Evolutionary conservation across 1,140 invertebrate genomes (phyloP).

Genomic region (Thaumetopoea pityocampa): DNA sequence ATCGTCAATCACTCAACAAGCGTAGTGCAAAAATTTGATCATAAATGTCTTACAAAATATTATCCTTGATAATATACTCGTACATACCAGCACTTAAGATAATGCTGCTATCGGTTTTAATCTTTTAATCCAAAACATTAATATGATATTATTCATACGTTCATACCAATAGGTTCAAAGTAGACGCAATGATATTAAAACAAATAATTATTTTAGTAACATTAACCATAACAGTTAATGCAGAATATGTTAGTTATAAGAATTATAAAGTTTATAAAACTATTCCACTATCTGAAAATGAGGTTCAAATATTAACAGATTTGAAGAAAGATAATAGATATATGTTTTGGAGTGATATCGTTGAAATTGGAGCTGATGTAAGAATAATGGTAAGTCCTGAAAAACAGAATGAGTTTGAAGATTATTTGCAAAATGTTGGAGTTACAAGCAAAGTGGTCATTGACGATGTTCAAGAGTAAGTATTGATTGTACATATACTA

Average conservation of each 20-base stretch:
- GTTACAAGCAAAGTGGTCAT: slow-evolving; percentile 29
- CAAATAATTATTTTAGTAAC: slow-evolving; percentile 22
- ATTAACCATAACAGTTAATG: slow-evolving; percentile 22
- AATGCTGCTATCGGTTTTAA: not conserved
- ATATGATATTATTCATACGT: slow-evolving; percentile 12
- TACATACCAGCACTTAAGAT: too few relatives aligned
- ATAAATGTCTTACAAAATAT: too few relatives aligned
- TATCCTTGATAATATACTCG: too few relatives aligned
- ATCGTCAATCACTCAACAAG: too few relatives aligned
- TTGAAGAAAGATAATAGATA: slow-evolving; percentile 27
- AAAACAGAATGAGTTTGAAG: slow-evolving; percentile 28
- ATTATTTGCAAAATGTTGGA: slow-evolving; percentile 21
- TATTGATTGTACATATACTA: too few relatives aligned
- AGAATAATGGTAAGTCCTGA: slow-evolving; percentile 40
- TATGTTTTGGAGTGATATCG: slow-evolving; percentile 36
- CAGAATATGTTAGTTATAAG: slow-evolving; percentile 49
- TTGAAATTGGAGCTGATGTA: slow-evolving; percentile 24
- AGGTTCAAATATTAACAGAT: slow-evolving; percentile 29
- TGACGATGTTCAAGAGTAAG: slow-evolving; percentile 62
- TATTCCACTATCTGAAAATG: slow-evolving; percentile 39
- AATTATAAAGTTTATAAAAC: slow-evolving; percentile 72
- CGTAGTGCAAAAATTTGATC: too few relatives aligned
- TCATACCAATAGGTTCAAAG: not conserved
- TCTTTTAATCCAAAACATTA: not conserved
- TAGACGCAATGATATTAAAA: slow-evolving; percentile 18